These are phyloP conservation scores for Thamnophis elegans DNA, from an alignment of 2,797 vertebrate species.

Conservation along the genomic window DNA sequence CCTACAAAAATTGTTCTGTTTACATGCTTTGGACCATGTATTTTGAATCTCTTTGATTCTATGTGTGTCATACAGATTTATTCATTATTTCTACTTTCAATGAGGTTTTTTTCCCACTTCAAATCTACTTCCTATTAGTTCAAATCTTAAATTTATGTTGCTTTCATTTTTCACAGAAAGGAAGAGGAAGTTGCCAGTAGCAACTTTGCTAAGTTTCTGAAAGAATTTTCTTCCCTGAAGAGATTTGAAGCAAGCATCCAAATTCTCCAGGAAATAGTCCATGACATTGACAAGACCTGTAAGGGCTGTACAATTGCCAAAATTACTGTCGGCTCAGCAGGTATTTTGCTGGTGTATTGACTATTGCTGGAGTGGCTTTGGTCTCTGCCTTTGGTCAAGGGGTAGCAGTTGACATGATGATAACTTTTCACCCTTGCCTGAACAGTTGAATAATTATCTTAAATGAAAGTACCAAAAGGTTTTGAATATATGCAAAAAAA, in stretches of 20 bases:
- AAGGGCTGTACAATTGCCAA: background rate
- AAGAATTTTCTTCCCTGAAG: background rate
- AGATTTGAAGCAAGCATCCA: background rate
- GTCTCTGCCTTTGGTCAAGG: background rate
- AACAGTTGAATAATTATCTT: background rate
- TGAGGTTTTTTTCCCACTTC: background rate
- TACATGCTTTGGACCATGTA: background rate
- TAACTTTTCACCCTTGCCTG: background rate
- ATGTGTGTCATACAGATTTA: too few relatives aligned
- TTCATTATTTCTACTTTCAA: background rate
- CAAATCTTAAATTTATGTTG: background rate
- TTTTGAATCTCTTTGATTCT: background rate
- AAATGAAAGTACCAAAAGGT: background rate
- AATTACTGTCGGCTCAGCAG: fast-evolving
- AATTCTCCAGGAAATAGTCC: background rate
- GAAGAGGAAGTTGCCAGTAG: background rate
- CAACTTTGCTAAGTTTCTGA: background rate
- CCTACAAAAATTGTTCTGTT: background rate
- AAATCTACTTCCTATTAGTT: background rate
- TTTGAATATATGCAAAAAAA: fast-evolving
- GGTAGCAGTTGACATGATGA: slow-evolving; percentile 22
- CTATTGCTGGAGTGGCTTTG: slow-evolving; percentile 24
- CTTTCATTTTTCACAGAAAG: background rate
- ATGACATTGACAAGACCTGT: background rate
- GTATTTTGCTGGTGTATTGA: background rate